Base-by-base conservation (phyloP, 2,888 invertebrate species). In the Beris chalybata region DNA sequence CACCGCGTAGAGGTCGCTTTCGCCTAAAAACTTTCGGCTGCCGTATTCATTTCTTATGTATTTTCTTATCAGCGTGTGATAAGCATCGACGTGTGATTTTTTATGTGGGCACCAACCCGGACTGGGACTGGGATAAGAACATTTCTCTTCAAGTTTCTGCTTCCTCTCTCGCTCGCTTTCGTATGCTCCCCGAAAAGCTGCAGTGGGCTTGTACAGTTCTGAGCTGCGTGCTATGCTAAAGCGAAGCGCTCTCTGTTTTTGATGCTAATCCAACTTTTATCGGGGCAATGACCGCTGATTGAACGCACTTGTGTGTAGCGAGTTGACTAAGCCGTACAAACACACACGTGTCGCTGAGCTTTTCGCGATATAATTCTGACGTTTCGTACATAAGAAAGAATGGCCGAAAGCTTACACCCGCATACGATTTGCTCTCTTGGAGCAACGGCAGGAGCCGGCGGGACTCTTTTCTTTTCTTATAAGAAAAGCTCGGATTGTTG, bases 41-140 rank as follows among this genome's bases (percentile, higher is more conserved):
- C 50, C 61, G 43, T 50, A 61, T 61, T 61, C 38, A 5, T 61
- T 13, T 38, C 61, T 47, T 61, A 61, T 61, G 61, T 61, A 61
- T 50, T 13, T 22, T 45, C 67, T 67, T 67, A 67, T 67, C 67
- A 65, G 64, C 11, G 31, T 30, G 38, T 61, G 67, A 67, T 67
- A 67, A 67, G 67, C 64, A 67, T 67, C 67, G 59, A 57, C 57
- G 67, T 58, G 64, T 64, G 63, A 59, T 64, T 65, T 67, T 65
- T 67, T 67, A 67, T 67, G 65, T 65, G 47, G 67, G 65, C 67
- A 67, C 54, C 64, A 67, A 67, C 67, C 67, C 67, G 64, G 38
- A 55, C 67, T 64, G 64, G 38, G 53, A 29, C 13, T 43, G 48
- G 48, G n/a, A 48, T n/a, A n/a, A n/a, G 48, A 48, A 48, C 48